phyloP scores from a whole-genome alignment of 2,113 vertebrate genomes.

The Albula goreensis region DNA sequence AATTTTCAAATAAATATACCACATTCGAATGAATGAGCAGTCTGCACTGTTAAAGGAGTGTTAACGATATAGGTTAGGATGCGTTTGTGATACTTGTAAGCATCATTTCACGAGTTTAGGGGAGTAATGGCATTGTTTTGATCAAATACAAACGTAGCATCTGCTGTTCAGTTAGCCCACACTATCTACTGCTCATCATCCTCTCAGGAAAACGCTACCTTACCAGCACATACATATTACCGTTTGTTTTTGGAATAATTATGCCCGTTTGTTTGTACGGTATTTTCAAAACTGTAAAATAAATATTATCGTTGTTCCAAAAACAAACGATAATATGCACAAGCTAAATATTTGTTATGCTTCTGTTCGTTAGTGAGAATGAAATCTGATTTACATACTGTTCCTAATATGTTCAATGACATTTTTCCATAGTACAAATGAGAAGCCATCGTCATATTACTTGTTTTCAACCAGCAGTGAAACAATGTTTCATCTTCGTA shows the following conservation, averaged over 20 bases:
- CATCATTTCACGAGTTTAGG: no score
- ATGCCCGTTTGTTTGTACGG: no score
- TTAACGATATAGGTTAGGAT: no score
- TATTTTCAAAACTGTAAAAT: background rate
- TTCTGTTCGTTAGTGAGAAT: background rate
- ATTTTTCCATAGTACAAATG: background rate
- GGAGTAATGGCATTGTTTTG: no score
- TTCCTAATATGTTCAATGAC: background rate
- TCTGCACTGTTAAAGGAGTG: no score
- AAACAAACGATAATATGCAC: background rate
- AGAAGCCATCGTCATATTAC: background rate
- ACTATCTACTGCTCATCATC: no score
- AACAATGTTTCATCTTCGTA: background rate
- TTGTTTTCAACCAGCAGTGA: background rate
- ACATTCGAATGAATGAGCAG: no score
- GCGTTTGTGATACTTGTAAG: no score
- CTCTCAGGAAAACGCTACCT: no score
- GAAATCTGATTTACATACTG: background rate
- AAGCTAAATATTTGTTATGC: background rate
- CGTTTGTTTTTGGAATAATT: background rate
- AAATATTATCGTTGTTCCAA: background rate
- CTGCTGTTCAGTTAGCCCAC: background rate
- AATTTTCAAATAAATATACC: no score
- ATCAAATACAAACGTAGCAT: background rate
- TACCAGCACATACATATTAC: background rate